phyloP scores from a whole-genome alignment of 2,888 invertebrate species.

The Lasioglossum calceatum region DNA sequence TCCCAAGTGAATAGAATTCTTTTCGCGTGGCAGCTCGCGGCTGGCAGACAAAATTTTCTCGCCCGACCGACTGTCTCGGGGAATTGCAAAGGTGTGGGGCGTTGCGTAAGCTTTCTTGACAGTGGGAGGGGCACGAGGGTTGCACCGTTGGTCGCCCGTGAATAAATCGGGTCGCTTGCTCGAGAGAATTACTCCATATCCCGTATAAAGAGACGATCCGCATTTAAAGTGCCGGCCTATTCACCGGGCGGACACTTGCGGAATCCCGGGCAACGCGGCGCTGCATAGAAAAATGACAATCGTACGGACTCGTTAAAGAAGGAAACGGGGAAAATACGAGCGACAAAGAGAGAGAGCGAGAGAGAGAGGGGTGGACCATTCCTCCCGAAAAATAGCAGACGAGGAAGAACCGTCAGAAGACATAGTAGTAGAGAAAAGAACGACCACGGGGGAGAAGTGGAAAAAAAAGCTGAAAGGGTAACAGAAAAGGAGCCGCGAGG shows the following conservation, averaged over 20 bases:
- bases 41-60: slow-evolving; percentile 43
- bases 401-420: neutral
- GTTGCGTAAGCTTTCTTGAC: slow-evolving; percentile 54
- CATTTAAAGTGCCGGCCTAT: slow-evolving; percentile 50
- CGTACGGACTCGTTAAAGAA: slow-evolving; percentile 35
- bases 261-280: slow-evolving; percentile 21
- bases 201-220: slow-evolving; percentile 49
- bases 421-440: neutral
- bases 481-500: neutral
- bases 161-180: slow-evolving; percentile 65
- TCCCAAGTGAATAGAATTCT: slow-evolving; percentile 51
- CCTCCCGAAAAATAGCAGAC: neutral
- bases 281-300: slow-evolving; percentile 59
- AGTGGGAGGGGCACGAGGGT: neutral
- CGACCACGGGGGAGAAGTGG: neutral
- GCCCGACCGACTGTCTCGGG: slow-evolving; percentile 24
- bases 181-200: slow-evolving; percentile 58
- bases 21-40: slow-evolving; percentile 20
- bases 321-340: neutral
- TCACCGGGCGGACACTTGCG: slow-evolving; percentile 41
- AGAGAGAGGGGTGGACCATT: neutral
- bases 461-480: slow-evolving; percentile 3
- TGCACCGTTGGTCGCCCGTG: slow-evolving; percentile 42
- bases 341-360: no score
- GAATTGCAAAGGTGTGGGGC: slow-evolving; percentile 42